Base-by-base conservation (phyloP, 1,140 invertebrate species). In the Agrypnia vestita region DNA sequence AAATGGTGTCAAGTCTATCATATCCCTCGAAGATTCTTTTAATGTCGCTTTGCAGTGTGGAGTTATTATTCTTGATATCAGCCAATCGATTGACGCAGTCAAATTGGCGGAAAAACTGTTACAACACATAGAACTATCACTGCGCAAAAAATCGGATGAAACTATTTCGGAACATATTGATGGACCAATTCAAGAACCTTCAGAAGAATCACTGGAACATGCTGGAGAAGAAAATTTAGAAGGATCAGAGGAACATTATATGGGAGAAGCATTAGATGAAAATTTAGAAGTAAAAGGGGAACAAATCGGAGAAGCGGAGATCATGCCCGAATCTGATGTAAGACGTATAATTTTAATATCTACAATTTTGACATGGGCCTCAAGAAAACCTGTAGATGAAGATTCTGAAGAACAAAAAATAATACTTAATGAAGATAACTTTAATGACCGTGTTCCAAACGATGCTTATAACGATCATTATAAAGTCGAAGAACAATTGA, bases 11-110 rank as follows among this genome's bases (percentile, higher is more conserved):
- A 73, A 73, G 53, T 13, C 4, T 3, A 73, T 73, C n/a, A 13
- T 73, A 21, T 0, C 9, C 1, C 17, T 11, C 0, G 25, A 55
- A 8, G 35, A 55, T 9, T 73, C 13, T 25, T 21, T 53, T 7
- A 55, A 25, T 8, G 13, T 7, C 11, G 51, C 35, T 53, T 15
- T 25, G 4, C 17, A 35, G 13, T 19, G 19, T 44, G 49, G 49
- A 13, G 21, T 55, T n/a, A 51, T 73, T 55, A 53, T 73, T 53
- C 9, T 73, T 1, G 69, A 73, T 53, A 73, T 73, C 10, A 73
- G 69, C 12, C 35, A 35, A 55, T 21, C 47, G 10, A n/a, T 51
- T 43, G 49, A 21, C 6, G 15, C n/a, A 10, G 15, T 73, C 15
- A 47, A 51, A 25, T 11, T 17, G 19, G 47, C 25, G 12, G 47